Base-by-base conservation (phyloP, 2,888 invertebrate species). In the Hypomecis punctinalis region DNA sequence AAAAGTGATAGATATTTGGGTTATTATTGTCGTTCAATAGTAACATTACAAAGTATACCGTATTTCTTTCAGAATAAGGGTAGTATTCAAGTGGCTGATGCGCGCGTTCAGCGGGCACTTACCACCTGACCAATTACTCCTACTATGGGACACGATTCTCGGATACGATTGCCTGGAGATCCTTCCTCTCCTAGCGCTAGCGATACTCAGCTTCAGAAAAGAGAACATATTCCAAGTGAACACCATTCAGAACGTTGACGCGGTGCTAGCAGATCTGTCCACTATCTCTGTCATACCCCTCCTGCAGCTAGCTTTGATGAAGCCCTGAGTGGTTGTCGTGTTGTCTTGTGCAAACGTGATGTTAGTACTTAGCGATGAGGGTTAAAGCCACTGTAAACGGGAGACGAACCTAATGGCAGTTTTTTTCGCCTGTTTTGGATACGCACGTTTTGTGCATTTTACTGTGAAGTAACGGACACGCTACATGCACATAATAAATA, bases 51-150 rank as follows among this genome's bases (percentile, higher is more conserved):
- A 23, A 23, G 23, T 23, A 23, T 23, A 43, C 13, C 11, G 7
- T 57, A 71, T 54, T 45, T 78, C 82, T 68, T 85, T 9, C 84
- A 99, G 98, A 3, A 94, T 99, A 59, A 95, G 97, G 77, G 95
- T 99, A 36, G 98, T 98, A 0, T 98, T 99, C 85, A 98, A 99
- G 87, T 99, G 99, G 99, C 88, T 99, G 51, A 98, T 99, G 96
- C 94, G 98, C 70, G 99, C 97, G 1, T 99, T 99, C 85, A 98
- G 98, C 77, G 99, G 99, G 0, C 98, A 98, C 81, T 92, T 99
- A 53, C 97, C 98, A 0, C 98, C 98, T 0, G 98, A 98, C 79
- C 98, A 99, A 85, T 94, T 99, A 0, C 91, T 99, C 4, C 95
- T 97, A 47, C 93, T 99, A 10, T 99, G 99, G 99, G 99, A 99